These are phyloP conservation scores for Chorisops tibialis DNA, from an alignment of 2,888 invertebrate genomes.

Conservation along the genomic window DNA sequence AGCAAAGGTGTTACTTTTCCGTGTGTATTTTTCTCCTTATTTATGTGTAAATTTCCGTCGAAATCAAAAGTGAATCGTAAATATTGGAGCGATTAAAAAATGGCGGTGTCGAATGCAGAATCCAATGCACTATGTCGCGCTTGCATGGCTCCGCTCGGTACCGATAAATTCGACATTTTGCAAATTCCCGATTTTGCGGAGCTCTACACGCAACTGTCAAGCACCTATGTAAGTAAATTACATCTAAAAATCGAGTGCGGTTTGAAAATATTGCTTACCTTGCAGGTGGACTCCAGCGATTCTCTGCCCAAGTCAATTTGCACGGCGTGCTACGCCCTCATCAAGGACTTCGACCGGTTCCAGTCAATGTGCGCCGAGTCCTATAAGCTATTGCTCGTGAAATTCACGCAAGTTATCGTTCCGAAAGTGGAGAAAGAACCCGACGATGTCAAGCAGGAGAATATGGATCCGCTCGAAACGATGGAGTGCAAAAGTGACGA, in stretches of 20 bases:
- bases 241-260: background rate
- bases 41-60: background rate
- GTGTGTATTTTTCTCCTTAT: background rate
- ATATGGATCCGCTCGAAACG: background rate
- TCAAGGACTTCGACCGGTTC: background rate
- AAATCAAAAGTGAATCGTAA: background rate
- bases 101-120: background rate
- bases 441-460: background rate
- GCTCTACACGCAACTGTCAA: background rate
- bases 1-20: slow-evolving; percentile 5
- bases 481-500: background rate
- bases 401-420: background rate
- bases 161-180: background rate
- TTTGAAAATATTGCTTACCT: background rate
- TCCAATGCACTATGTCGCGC: background rate
- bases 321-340: background rate
- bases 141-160: background rate
- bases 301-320: slow-evolving; percentile 9
- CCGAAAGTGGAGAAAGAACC: background rate
- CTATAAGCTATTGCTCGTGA: background rate
- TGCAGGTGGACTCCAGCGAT: background rate
- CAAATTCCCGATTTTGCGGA: background rate
- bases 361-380: slow-evolving; percentile 12
- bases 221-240: slow-evolving; percentile 4
- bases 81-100: background rate